Percentiles rank a stretch among this genome's conserved stretches.
Evolutionary conservation across 1,140 invertebrate species (phyloP).

Genomic region (Drosophila erecta): DNA sequence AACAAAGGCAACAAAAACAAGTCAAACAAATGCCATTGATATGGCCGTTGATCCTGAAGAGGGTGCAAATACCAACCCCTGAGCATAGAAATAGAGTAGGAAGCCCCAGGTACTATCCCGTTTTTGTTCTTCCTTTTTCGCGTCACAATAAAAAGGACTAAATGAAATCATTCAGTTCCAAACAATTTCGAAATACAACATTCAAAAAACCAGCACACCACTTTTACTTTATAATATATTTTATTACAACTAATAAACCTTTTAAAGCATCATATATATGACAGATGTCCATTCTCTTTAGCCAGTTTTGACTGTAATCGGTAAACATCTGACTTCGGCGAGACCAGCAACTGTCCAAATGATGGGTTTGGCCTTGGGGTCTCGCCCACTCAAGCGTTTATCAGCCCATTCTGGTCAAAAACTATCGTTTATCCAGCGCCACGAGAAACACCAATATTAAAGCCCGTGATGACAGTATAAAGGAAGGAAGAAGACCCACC

Average conservation of each 20-base stretch:
- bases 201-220: too few species aligned
- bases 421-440: slow-evolving; percentile 25
- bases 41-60: slow-evolving; percentile 53
- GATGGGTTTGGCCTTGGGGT: slow-evolving; percentile 2
- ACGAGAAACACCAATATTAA: slow-evolving; percentile 34
- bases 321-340: background rate
- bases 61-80: slow-evolving; percentile 68
- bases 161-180: background rate
- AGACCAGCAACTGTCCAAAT: slow-evolving; percentile 37
- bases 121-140: slow-evolving; percentile 2
- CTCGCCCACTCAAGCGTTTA: slow-evolving; percentile 42
- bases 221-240: too few species aligned
- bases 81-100: slow-evolving; percentile 38
- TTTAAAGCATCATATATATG: background rate
- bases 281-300: slow-evolving; percentile 25
- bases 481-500: slow-evolving; percentile 9
- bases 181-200: too few species aligned
- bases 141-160: background rate
- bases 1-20: slow-evolving; percentile 49
- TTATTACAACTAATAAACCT: too few species aligned
- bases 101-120: slow-evolving; percentile 18
- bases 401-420: slow-evolving; percentile 46
- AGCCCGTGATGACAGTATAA: slow-evolving; percentile 34
- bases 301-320: background rate
- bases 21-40: slow-evolving; percentile 73